A percentile compares a stretch with the other conserved stretches of the same genome.
Evolutionary conservation across 2,888 invertebrate genomes (phyloP).

Genomic region (Stenolophus ochropezus): DNA sequence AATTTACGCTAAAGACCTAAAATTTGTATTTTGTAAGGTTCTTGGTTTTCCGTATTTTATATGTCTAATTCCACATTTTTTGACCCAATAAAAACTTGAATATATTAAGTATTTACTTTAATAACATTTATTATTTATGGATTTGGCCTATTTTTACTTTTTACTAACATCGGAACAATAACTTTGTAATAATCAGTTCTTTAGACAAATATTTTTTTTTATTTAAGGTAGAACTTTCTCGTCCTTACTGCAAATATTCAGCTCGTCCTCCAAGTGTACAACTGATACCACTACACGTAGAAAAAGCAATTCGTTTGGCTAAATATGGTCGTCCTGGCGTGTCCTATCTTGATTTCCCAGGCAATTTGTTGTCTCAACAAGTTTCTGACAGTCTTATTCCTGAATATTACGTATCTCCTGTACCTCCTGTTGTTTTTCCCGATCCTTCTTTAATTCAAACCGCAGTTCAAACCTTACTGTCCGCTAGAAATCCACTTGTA

Average conservation of each 20-base stretch:
- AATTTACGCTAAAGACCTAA: too few species aligned
- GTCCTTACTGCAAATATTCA: conserved; percentile 94
- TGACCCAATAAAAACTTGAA: background rate
- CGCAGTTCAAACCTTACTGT: conserved; percentile 81
- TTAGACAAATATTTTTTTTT: too few species aligned
- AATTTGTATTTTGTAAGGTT: too few species aligned
- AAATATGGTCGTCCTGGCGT: conserved; percentile 93
- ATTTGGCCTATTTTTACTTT: too few species aligned
- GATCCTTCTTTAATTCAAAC: conserved; percentile 80
- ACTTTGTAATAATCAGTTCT: too few species aligned
- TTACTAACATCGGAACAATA: too few species aligned
- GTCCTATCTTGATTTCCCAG: conserved; percentile 93
- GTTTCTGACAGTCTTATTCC: conserved; percentile 70
- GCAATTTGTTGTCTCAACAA: conserved; percentile 81
- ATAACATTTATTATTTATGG: background rate
- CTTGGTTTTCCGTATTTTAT: too few species aligned
- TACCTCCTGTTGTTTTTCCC: conserved; percentile 82
- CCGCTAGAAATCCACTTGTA: conserved; percentile 86
- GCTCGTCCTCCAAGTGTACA: conserved; percentile 89
- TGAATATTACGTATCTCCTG: conserved; percentile 75
- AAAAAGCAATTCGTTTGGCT: conserved; percentile 90
- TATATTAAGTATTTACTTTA: too few species aligned
- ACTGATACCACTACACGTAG: conserved; percentile 91
- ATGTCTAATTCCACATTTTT: background rate
- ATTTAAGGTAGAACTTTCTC: conserved; percentile 83